phyloP scores from a whole-genome alignment of 2,797 vertebrate genomes.

The Sarcophilus harrisii region DNA sequence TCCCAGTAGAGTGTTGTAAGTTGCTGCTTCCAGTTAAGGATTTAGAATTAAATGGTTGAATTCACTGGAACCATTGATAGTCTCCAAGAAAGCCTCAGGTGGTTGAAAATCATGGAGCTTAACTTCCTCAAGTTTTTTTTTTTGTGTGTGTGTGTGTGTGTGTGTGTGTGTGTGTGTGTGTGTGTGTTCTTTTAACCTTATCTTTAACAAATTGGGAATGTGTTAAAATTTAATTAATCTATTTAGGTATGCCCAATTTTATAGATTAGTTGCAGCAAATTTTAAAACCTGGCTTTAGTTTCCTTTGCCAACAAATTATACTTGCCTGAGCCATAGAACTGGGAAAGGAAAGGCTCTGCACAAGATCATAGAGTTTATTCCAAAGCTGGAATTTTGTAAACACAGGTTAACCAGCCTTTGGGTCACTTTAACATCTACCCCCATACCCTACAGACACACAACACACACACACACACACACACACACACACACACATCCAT shows the following conservation, averaged over 20 bases:
- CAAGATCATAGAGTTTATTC: background rate
- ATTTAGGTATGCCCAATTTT: background rate
- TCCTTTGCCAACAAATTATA: background rate
- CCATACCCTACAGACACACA: background rate
- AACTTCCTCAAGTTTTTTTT: slow-evolving; percentile 1
- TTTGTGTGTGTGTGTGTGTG: too few species aligned
- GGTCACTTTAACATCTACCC: background rate
- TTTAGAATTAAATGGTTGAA: background rate
- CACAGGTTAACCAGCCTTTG: background rate
- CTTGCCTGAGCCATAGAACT: background rate
- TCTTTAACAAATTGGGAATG: background rate
- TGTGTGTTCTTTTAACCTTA: background rate
- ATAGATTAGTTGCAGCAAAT: background rate
- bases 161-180: too few species aligned
- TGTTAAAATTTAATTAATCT: background rate
- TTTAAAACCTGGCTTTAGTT: slow-evolving; percentile 23
- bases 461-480: too few species aligned
- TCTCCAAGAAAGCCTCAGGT: background rate
- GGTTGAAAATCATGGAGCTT: slow-evolving; percentile 17
- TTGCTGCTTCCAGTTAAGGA: slow-evolving; percentile 15
- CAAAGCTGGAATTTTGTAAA: background rate
- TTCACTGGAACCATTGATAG: slow-evolving; percentile 19
- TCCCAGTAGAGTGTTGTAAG: background rate
- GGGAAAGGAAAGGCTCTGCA: background rate
- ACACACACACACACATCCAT: background rate